A percentile compares a stretch with the other conserved stretches of the same genome.
phyloP scores from a whole-genome alignment of 2,888 invertebrate genomes.

The Andrena trimmerana region DNA sequence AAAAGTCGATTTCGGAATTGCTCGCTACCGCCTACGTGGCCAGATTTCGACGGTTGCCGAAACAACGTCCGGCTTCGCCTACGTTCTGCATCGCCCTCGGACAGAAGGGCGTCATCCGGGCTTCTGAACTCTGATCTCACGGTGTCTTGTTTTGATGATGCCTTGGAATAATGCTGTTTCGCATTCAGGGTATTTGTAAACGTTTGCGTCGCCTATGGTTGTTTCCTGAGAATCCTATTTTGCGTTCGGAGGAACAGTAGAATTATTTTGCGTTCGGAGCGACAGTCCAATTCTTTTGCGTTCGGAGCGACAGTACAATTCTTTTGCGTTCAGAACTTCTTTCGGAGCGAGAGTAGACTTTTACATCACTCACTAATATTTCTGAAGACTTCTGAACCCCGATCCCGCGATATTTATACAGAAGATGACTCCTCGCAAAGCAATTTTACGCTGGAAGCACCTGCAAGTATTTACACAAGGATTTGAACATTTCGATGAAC shows the following conservation, averaged over 20 bases:
- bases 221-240: too few relatives aligned
- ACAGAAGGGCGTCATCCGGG: constrained; percentile 25
- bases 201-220: too few relatives aligned
- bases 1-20: constrained; percentile 73
- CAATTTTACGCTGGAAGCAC: not conserved
- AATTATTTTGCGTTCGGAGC: too few relatives aligned
- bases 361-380: not conserved
- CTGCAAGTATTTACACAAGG: not conserved
- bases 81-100: constrained; percentile 34
- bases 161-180: not conserved
- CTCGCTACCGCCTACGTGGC: constrained; percentile 67
- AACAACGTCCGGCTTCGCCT: constrained; percentile 75
- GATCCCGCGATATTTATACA: not conserved
- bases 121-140: constrained; percentile 31
- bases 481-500: not conserved
- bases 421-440: not conserved
- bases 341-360: not conserved
- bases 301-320: too few relatives aligned
- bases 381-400: not conserved
- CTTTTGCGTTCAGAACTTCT: not conserved
- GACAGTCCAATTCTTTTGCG: too few relatives aligned
- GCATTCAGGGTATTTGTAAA: too few relatives aligned
- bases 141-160: constrained; percentile 1
- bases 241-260: too few relatives aligned
- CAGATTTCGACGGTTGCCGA: constrained; percentile 64